phyloP scores from a whole-genome alignment of 2,888 invertebrate genomes.

The Heteropelma amictum region DNA sequence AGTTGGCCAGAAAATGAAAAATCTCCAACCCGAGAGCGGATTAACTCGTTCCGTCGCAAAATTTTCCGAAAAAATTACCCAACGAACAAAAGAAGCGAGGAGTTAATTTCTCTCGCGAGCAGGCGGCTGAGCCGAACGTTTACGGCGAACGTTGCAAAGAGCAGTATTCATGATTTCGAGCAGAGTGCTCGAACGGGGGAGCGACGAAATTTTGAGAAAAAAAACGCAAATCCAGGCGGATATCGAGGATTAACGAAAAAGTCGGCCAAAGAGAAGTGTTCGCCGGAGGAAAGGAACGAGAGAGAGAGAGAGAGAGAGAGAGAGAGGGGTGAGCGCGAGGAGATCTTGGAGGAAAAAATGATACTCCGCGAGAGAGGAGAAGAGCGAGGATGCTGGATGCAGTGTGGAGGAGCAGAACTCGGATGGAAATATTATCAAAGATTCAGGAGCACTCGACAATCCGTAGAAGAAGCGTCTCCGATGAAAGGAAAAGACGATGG shows the following conservation, averaged over 20 bases:
- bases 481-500: slow-evolving; percentile 6
- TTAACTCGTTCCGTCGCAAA: too few species aligned
- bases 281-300: neutral
- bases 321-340: neutral
- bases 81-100: too few species aligned
- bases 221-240: too few species aligned
- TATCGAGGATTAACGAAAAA: slow-evolving; percentile 46
- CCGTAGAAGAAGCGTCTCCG: slow-evolving; percentile 32
- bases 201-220: too few species aligned
- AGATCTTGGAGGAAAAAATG: slow-evolving; percentile 48
- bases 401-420: slow-evolving; percentile 42
- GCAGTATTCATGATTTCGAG: slow-evolving; percentile 24
- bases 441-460: slow-evolving; percentile 52
- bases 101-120: too few species aligned
- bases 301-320: neutral
- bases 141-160: too few species aligned
- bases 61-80: too few species aligned
- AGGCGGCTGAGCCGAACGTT: too few species aligned
- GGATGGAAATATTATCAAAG: slow-evolving; percentile 60
- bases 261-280: slow-evolving; percentile 19
- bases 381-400: slow-evolving; percentile 20
- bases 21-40: too few species aligned
- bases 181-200: too few species aligned
- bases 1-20: too few species aligned
- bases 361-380: slow-evolving; percentile 25